Base-by-base conservation (phyloP, 2,797 vertebrate genomes). In the Champsocephalus gunnari region DNA sequence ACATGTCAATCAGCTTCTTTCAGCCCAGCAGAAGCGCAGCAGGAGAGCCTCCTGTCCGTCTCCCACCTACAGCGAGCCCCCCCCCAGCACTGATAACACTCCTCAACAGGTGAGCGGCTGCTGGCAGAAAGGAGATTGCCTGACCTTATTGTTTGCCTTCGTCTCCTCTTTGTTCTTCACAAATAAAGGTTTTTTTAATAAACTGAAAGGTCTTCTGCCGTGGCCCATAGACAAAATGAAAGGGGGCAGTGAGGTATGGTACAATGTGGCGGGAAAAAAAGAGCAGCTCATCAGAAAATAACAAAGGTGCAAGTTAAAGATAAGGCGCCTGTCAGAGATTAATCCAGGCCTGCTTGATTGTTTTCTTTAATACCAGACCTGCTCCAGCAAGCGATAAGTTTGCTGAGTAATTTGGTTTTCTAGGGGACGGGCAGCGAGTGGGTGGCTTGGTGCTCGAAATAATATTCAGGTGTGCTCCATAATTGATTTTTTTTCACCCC, bases 221-320 rank as follows among this genome's bases (percentile, higher is more conserved):
- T 92, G 93, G 96, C 95, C 95, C 96, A 95, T 95, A 96, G 97
- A 98, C 96, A 96, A 96, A 97, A 97, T 99, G 98, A 99, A 99
- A 99, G 95, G 96, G 96, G 95, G 95, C 97, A 98, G 97, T 98
- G 98, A 99, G 97, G 97, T 99, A 98, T 97, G 97, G 97, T 97
- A 96, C 97, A 96, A 96, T 96, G 97, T 96, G 96, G 96, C 95
- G 89, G 96, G 92, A 55, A 81, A 87, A 97, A 96, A 96, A 95
- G 95, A 96, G 97, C 95, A 97, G 97, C 98, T 99, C 98, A 98
- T 99, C 98, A 98, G 98, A 99, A 99, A 99, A 99, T 99, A 99
- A 99, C 97, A 99, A 99, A 99, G 97, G 98, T 99, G 98, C 97
- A 97, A 97, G 97, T 97, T 97, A 97, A 98, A 99, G 98, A 99